Percentiles rank a stretch among this genome's conserved stretches.
These are phyloP conservation scores for Caiman crocodilus DNA, from an alignment of 2,797 vertebrate species.

Conservation along the genomic window DNA sequence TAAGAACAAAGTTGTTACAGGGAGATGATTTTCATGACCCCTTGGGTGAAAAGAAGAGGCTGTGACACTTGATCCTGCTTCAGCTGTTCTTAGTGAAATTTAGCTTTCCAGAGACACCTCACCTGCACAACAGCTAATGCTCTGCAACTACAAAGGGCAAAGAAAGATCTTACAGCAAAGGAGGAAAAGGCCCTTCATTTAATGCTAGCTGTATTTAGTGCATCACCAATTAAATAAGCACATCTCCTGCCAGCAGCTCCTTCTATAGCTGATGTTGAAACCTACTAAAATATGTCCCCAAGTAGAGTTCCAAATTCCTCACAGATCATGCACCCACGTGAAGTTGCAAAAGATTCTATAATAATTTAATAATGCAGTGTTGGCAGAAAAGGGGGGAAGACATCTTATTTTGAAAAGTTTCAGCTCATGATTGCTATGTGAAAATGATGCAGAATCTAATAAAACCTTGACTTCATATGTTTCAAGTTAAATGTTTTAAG, in stretches of 20 bases:
- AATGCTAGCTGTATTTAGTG: neutral
- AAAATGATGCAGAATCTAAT: neutral
- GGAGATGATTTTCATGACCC: neutral
- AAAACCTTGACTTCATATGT: neutral
- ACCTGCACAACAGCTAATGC: slow-evolving; percentile 2
- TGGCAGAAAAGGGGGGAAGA: neutral
- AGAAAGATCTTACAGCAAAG: neutral
- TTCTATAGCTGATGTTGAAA: neutral
- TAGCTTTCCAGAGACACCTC: neutral
- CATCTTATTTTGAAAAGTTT: neutral
- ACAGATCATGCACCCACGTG: neutral
- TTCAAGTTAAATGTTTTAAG: slow-evolving; percentile 18
- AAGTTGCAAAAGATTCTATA: neutral
- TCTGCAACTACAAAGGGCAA: neutral
- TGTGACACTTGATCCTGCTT: slow-evolving; percentile 20
- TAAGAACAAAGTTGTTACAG: neutral
- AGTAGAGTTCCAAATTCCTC: neutral
- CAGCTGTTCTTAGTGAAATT: neutral
- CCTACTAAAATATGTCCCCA: neutral
- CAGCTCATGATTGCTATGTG: neutral
- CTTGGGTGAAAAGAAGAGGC: neutral
- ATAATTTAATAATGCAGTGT: neutral
- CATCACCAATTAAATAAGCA: neutral
- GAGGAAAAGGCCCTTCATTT: neutral
- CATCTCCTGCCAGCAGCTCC: neutral